Conservation (phyloP, 2,113 vertebrate genomes). For the Chlorodrepanis virens region DNA sequence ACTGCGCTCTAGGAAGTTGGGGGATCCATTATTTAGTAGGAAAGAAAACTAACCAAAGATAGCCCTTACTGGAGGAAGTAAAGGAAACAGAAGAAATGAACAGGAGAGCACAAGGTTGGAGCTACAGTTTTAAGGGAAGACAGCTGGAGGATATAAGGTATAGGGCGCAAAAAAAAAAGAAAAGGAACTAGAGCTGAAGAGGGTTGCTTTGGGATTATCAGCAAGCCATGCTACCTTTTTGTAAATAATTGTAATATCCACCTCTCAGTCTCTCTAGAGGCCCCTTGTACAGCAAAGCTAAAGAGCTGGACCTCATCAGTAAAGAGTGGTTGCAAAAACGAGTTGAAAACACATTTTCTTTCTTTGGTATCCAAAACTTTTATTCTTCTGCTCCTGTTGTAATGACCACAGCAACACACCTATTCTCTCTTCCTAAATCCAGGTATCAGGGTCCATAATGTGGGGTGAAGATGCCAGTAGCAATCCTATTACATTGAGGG, state of each 20-base stretch:
- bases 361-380: not conserved
- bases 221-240: not conserved
- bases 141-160: not conserved
- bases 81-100: not conserved
- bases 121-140: not conserved
- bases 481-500: not conserved
- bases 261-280: not conserved
- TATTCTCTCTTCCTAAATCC: not conserved
- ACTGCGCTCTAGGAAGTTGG: not conserved
- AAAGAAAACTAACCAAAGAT: not conserved
- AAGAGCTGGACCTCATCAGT: rapidly evolving
- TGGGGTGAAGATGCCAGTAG: not conserved
- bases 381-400: rapidly evolving
- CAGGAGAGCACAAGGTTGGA: not conserved
- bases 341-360: not conserved
- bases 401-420: not conserved
- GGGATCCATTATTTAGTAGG: not conserved
- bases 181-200: not conserved
- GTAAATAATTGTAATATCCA: not conserved
- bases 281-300: not conserved
- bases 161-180: not conserved
- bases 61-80: not conserved
- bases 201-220: not conserved
- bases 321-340: not conserved
- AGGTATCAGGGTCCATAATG: not conserved